Conservation (phyloP, 2,888 invertebrate species). For the Dynastes grantii region DNA sequence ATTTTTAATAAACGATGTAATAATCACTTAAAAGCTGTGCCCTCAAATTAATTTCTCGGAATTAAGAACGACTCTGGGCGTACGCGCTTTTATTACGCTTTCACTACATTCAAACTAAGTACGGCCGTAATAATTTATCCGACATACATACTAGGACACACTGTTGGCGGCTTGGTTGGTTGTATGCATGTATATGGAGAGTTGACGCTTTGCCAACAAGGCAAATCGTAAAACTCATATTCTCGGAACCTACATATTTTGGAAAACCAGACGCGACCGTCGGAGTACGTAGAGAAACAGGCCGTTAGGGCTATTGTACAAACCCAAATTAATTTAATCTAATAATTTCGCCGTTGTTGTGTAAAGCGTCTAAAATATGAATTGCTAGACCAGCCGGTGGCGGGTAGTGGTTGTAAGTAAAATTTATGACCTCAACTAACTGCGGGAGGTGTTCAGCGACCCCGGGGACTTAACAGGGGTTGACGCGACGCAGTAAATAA, state of each 20-base stretch:
- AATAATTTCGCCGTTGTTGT: slow-evolving; percentile 58
- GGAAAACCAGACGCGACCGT: slow-evolving; percentile 10
- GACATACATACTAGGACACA: neutral
- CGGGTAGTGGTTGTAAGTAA: slow-evolving; percentile 53
- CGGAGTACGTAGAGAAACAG: slow-evolving; percentile 4
- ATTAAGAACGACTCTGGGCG: too few relatives aligned
- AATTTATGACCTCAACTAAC: slow-evolving; percentile 52
- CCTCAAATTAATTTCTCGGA: too few relatives aligned
- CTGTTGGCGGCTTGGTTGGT: neutral
- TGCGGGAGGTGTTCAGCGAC: slow-evolving; percentile 43
- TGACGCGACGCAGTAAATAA: slow-evolving; percentile 56
- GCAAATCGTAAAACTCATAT: slow-evolving; percentile 5
- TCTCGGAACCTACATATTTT: slow-evolving; percentile 11
- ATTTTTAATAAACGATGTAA: too few relatives aligned
- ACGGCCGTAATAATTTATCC: slow-evolving; percentile 1
- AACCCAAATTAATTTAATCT: slow-evolving; percentile 58
- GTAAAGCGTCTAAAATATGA: slow-evolving; percentile 58
- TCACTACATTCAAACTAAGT: neutral
- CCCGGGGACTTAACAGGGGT: slow-evolving; percentile 38
- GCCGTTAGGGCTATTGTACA: slow-evolving; percentile 47
- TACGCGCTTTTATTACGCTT: slow-evolving; percentile 4
- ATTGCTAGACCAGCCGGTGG: slow-evolving; percentile 58
- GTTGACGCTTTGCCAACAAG: slow-evolving; percentile 30
- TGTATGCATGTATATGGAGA: slow-evolving; percentile 6
- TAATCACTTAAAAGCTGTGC: too few relatives aligned